Evolutionary conservation across 2,113 vertebrate species (phyloP), one percentile per base, ranked within the genome.

Genomic region (Perca schrenkii): DNA sequence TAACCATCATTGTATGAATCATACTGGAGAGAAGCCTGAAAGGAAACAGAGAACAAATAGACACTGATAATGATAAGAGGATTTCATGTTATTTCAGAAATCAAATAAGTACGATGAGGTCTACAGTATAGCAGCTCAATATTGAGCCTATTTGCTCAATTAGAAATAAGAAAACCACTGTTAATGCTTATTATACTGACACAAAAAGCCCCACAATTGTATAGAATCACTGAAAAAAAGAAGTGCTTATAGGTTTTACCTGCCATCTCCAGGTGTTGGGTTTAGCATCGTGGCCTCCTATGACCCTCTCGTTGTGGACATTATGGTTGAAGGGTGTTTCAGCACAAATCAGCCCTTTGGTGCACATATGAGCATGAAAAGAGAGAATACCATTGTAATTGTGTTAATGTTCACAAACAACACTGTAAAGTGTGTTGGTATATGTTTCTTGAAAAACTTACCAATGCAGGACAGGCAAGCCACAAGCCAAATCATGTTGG

Each of bases 201-300:
- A 75, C 19, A 53, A 64, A 15, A 11, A 15, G 6, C 15, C 17
- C 8, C 21, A 43, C n/a, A 56, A 17, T 43, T 40, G 14, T 28
- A 40, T 7, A 75, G 14, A 74, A 36, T 16, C 28, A 60, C 1
- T 14, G 19, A 14, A 43, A n/a, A 64, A 46, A 25, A 34, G 4
- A 19, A 13, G 11, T 19, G 7, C 1, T 4, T 50, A 0, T 8
- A 43, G 19, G n/a, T 54, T 46, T 61, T 91, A 96, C 95, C 94
- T 96, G 95, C 92, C 94, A 95, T 63, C 79, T 94, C 93, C 95
- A 96, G 74, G 54, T 73, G 60, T 94, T 86, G 11, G 75, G 91
- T 7, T n/a, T 0, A 2, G 92, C 91, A 70, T 95, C 22, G 0
- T 22, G 36, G 25, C 93, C 94, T 57, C 94, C 95, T 52, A 89